Conservation (phyloP, 2,888 invertebrate species). For the Zootermopsis nevadensis region DNA sequence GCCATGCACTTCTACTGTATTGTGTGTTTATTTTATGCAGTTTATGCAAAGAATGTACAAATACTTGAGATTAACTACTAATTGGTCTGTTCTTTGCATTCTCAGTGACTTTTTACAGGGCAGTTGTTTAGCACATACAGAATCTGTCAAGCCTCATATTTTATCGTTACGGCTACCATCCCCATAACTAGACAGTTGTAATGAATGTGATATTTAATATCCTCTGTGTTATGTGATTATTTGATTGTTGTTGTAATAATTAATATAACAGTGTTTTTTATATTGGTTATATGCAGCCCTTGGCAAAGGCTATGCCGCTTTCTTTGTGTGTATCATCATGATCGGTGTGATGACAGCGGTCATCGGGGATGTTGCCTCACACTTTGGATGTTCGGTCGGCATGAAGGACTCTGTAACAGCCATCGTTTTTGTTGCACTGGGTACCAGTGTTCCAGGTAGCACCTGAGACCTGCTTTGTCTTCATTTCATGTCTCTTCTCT, state of each 20-base stretch:
- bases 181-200: no score
- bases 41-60: no score
- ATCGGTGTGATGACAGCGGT: conserved; percentile 96
- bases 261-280: not conserved
- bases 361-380: conserved; percentile 96
- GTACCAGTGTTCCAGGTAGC: conserved; percentile 97
- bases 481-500: not conserved
- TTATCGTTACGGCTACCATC: no score
- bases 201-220: no score
- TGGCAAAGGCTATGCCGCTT: conserved; percentile 94
- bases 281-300: conserved; percentile 75
- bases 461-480: not conserved
- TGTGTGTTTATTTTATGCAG: no score
- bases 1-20: no score
- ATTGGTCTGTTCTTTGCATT: no score
- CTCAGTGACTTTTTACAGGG: no score
- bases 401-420: conserved; percentile 98
- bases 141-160: no score
- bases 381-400: conserved; percentile 97
- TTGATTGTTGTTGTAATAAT: not conserved
- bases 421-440: conserved; percentile 96
- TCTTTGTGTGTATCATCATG: conserved; percentile 89
- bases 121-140: no score
- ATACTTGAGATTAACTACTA: no score
- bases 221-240: no score